Evolutionary conservation across 2,888 invertebrate species (phyloP), one percentile per base, ranked within the genome.

Genomic region (Lepidocyrtinus sp.): DNA sequence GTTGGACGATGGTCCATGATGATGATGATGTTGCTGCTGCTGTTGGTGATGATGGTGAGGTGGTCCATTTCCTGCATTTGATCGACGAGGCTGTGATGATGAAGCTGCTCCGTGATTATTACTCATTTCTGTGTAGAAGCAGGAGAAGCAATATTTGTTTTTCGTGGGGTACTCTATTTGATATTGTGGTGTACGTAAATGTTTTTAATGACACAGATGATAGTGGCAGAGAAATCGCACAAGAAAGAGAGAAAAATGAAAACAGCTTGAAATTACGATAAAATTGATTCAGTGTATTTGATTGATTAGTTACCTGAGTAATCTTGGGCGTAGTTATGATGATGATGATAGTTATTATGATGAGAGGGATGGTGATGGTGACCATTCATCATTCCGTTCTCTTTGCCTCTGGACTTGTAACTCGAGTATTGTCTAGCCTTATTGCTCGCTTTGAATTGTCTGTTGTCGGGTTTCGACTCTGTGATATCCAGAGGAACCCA

Each of bases 401-500:
- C 65, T 17, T 15, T 71, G 27, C 50, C 70, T 26, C 21, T 59
- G 24, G 24, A 36, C 2, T 59, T 22, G 12, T 45, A n/a, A n/a
- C 59, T 59, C 68, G 55, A 15, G 62, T 26, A 15, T 27, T 19
- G 19, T 61, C 19, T 17, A 45, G 61, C 15, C 45, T 24, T 61
- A 21, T 61, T 0, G 22, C 19, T 15, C 24, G 17, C 27, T 26
- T 45, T 17, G n/a, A n/a, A n/a, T n/a, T n/a, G n/a, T n/a, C n/a
- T n/a, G n/a, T n/a, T 22, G 65, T 19, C 19, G 36, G 21, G 22
- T 63, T 21, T 75, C 36, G 50, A 68, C 2, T 21, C n/a, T n/a
- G 75, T 67, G 21, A 75, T 59, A 15, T 69, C 72, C 3, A 81
- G 59, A 7, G 81, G 81, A 0, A 81, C 63, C 81, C 81, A 81